Conservation (phyloP, 1,140 invertebrate species). For the Chymomyza costata region DNA sequence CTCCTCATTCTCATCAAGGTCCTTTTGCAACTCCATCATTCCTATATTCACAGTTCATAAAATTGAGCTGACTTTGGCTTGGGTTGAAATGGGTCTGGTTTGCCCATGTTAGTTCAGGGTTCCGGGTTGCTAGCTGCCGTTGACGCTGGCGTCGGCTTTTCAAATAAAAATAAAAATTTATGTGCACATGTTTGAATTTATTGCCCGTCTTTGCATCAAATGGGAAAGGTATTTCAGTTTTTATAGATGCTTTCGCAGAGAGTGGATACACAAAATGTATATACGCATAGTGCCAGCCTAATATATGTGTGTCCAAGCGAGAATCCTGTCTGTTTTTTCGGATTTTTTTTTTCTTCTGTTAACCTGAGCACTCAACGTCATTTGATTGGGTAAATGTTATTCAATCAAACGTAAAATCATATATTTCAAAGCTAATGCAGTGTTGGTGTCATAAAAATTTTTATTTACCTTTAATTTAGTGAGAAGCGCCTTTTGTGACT, state of each 20-base stretch:
- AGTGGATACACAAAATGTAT: too few relatives aligned
- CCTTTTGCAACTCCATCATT: constrained; percentile 50
- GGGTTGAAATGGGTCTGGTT: too few relatives aligned
- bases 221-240: not conserved
- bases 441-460: constrained; percentile 65
- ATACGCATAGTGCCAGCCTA: too few relatives aligned
- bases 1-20: constrained; percentile 22
- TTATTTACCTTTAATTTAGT: constrained; percentile 72
- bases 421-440: constrained; percentile 30
- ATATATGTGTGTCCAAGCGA: too few relatives aligned
- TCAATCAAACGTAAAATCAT: constrained; percentile 71
- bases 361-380: not conserved
- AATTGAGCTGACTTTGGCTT: constrained; percentile 29
- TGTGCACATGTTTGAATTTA: constrained; percentile 71
- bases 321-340: too few relatives aligned
- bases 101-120: too few relatives aligned
- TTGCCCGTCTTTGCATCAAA: constrained; percentile 49
- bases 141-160: constrained; percentile 24
- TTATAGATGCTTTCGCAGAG: not conserved
- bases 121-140: too few relatives aligned
- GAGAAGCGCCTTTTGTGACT: constrained; percentile 59
- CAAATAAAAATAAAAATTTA: constrained; percentile 71
- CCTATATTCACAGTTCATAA: constrained; percentile 68
- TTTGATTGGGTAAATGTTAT: constrained; percentile 70
- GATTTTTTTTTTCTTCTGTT: too few relatives aligned